Conservation (phyloP, 53 echinoderm and acorn worm genomes). For the Pentamera pediparva region DNA sequence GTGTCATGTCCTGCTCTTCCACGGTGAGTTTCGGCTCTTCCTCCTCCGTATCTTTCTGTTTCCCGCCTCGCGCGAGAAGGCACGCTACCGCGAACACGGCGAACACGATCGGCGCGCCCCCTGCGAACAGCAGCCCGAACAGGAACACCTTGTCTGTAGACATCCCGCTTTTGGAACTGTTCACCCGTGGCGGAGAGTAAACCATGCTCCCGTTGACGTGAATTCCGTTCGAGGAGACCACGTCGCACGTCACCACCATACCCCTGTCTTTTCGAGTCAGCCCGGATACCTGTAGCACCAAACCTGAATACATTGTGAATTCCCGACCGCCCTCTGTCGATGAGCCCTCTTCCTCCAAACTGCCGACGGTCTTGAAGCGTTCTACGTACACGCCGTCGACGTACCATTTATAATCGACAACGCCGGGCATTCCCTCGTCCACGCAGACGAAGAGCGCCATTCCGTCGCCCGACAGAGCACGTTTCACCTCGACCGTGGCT, state of each 20-base stretch:
- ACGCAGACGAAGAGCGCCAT: slow-evolving; percentile 30
- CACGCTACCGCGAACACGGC: slow-evolving; percentile 19
- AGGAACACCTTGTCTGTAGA: slow-evolving; percentile 12
- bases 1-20: slow-evolving; percentile 14
- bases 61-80: not conserved
- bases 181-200: not conserved
- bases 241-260: slow-evolving; percentile 17
- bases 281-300: not conserved
- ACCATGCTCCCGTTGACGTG: not conserved
- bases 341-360: not conserved
- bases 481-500: not conserved
- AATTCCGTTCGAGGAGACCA: not conserved
- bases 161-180: not conserved
- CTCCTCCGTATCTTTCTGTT: not conserved
- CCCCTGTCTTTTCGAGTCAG: slow-evolving; percentile 1
- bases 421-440: slow-evolving; percentile 8
- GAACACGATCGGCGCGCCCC: slow-evolving; percentile 13
- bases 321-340: not conserved
- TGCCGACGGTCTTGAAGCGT: not conserved
- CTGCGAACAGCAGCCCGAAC: slow-evolving; percentile 17
- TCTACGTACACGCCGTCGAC: slow-evolving; percentile 6
- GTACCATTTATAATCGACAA: slow-evolving; percentile 45
- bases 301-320: slow-evolving; percentile 3
- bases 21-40: not conserved
- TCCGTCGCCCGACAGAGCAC: not conserved